Evolutionary conservation across 2,113 vertebrate species (phyloP), one percentile per base, ranked within the genome.

Genomic region (Psephotus haematonotus): DNA sequence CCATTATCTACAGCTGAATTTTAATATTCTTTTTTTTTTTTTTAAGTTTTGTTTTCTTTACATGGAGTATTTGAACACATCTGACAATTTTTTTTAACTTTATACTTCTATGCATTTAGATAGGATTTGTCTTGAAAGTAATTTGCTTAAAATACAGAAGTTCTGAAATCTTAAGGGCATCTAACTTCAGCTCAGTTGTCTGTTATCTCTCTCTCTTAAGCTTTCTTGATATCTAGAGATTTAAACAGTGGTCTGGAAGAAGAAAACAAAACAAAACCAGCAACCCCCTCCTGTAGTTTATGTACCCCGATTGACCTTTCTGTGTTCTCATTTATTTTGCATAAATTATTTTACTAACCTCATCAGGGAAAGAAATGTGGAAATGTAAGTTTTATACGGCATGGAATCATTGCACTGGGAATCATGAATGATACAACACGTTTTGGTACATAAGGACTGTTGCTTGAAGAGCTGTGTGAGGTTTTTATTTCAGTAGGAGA

Each of bases 251-350:
- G 23, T 78, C 64, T 82, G 64, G 52, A 79, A 28, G 44, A 94
- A 84, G 72, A 82, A 81, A 97, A 79, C n/a, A 65, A 82, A 91
- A 59, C 43, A n/a, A 88, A 86, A 41, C 27, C 64, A 92, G 57
- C 55, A 95, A 31, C 29, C 46, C 35, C 46, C 78, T 91, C 43
- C 80, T 92, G 72, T 80, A 96, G 72, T 78, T 71, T 71, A 37
- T 52, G 46, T 94, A 90, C 69, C 53, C 94, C 82, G 88, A 84
- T 12, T 95, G 94, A 97, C 95, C 95, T 95, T 96, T 96, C 79
- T 90, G 43, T 88, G 83, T 80, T 92, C 96, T 97, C 95, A 96
- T 96, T 97, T 97, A 96, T 93, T 95, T 95, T 7, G 82, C 93
- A 96, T 96, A 97, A 95, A 94, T 97, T 97, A 96, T 87, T 94